Conservation (phyloP, 1,140 invertebrate species). For the Panulirus ornatus region DNA sequence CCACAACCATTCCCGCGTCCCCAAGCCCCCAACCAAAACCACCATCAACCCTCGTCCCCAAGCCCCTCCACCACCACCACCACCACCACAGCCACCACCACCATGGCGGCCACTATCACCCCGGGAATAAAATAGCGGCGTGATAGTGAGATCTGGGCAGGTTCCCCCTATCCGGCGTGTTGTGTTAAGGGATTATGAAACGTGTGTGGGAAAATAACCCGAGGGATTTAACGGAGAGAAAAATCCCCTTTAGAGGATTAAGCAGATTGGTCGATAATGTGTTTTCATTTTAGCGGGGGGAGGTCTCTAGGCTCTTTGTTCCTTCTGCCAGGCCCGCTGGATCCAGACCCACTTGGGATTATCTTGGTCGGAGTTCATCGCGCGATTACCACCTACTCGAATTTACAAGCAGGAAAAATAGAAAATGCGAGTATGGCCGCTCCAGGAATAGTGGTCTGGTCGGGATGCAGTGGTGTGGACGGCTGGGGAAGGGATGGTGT, state of each 20-base stretch:
- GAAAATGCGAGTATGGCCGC: too few species aligned
- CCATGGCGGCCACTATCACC: too few species aligned
- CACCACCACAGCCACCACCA: too few species aligned
- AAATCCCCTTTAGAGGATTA: conserved; percentile 32
- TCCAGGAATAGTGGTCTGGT: neutral
- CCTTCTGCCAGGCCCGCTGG: neutral
- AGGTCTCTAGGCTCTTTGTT: conserved; percentile 4
- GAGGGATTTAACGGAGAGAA: neutral
- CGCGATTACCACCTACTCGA: too few species aligned
- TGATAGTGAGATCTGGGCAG: too few species aligned
- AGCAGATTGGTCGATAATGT: conserved; percentile 56
- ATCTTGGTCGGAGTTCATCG: too few species aligned
- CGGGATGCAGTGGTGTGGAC: neutral
- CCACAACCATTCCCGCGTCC: neutral
- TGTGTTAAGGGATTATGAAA: neutral
- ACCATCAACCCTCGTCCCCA: conserved; percentile 22
- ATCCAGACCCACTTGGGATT: too few species aligned
- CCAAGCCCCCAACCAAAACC: neutral
- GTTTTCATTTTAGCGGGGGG: conserved; percentile 35
- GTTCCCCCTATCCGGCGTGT: too few species aligned
- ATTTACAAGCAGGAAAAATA: too few species aligned
- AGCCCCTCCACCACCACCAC: neutral
- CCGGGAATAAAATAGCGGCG: too few species aligned
- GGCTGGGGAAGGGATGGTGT: neutral
- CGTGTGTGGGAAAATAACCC: conserved; percentile 22